Base-by-base conservation (phyloP, 2,888 invertebrate genomes). In the Pandemis cinnamomeana region DNA sequence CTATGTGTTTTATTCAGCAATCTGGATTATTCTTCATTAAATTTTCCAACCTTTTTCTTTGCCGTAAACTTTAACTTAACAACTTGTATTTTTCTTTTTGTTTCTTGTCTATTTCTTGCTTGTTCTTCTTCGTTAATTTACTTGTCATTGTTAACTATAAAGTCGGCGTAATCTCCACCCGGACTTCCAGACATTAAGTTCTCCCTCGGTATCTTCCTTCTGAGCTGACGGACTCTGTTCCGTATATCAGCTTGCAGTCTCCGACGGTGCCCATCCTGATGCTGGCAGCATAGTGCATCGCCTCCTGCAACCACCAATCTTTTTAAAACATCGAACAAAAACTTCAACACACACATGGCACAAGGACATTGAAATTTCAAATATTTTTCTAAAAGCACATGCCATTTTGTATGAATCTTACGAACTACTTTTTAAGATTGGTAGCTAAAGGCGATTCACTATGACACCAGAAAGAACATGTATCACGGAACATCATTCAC, bases 251-350 rank as follows among this genome's bases (percentile, higher is more conserved):
- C 87, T 78, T 92, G 93, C 0, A 94, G 81, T 67, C 81, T 87
- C 72, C 90, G 81, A 55, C 93, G 90, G 67, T 93, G 93, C 3
- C 92, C 93, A 67, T 89, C 81, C 0, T 88, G 88, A 60, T 87
- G 87, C 27, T 79, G 76, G 78, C 87, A 87, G 85, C 87, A 87
- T 78, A 86, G 72, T 71, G 87, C 80, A 83, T 90, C 94, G 84
- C 93, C 94, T 87, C 92, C 92, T 93, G 93, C 92, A 94, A 92
- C 51, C 75, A 87, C 89, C 91, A 91, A 91, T 88, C 85, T 87
- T 84, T 78, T 77, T 60, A 82, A 84, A 83, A 79, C 81, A 58
- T 72, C 68, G 75, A 78, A 83, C 77, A 72, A 68, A 53, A 73
- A 62, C 70, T 67, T 51, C 62, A 64, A 11, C n/a, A 8, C 11